Evolutionary conservation across 2,888 invertebrate species (phyloP), one percentile per base, ranked within the genome.

Genomic region (Himalopsyche anomala): DNA sequence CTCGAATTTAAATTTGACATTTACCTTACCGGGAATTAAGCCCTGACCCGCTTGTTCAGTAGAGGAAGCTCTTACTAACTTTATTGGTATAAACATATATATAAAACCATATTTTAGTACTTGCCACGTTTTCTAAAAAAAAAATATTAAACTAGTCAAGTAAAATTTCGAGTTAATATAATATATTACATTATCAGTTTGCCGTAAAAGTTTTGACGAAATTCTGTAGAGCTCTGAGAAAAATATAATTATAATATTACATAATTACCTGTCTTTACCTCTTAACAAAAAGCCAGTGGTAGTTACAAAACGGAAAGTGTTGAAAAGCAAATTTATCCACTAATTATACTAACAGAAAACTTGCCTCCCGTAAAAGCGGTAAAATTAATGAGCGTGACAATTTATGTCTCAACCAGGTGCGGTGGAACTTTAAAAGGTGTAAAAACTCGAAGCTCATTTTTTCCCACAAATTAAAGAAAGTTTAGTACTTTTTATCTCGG

Each of bases 301-400:
- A 19, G 19, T 62, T 62, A 62, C 62, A 62, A 62, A 62, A 62
- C 28, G 62, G 62, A 62, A 62, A 62, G 62, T 62, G 62, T 62
- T 62, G 62, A 62, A 62, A 62, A 62, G 62, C 19, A 62, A 62
- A 62, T 62, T 62, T 62, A 62, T 62, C 62, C 62, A 62, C 62
- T 62, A 62, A 62, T 62, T 62, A 62, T 62, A 62, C 62, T 62
- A 62, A 62, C 62, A 62, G 62, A 62, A 62, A 62, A 62, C 62
- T 62, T 62, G 62, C 62, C 62, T 62, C 62, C 62, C 62, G 19
- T 62, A 62, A 62, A 62, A 62, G 62, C 62, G 62, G 62, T 62
- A 62, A 62, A 62, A 62, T 62, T 62, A 62, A 62, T 62, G 62
- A 62, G 62, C 62, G 62, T 62, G 62, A 62, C 62, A 62, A 62